phyloP scores from a whole-genome alignment of 1,140 invertebrate genomes.

The Drosophila chauvacae region DNA sequence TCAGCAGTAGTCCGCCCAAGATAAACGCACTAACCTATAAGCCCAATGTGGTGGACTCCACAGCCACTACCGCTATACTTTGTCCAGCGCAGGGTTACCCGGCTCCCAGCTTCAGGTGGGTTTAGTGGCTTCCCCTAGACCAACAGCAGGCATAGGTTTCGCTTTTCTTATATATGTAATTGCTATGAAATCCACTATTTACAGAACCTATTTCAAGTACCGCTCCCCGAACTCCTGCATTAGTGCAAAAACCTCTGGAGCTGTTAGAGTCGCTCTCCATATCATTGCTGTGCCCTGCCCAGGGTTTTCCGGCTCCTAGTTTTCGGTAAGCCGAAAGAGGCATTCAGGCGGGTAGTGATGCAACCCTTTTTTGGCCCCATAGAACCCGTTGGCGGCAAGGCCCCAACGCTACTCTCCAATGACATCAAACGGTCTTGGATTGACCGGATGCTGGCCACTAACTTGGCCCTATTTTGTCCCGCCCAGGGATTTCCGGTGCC shows the following conservation, averaged over 20 bases:
- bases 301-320: conserved; percentile 88
- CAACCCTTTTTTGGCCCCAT: conserved; percentile 28
- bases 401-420: conserved; percentile 88
- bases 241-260: conserved; percentile 66
- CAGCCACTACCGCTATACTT: conserved; percentile 85
- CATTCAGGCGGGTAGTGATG: conserved; percentile 48
- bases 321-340: conserved; percentile 64
- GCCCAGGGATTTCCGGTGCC: conserved; percentile 89
- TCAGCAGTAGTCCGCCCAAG: conserved; percentile 88
- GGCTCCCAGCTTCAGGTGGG: conserved; percentile 87
- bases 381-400: conserved; percentile 90
- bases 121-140: conserved; percentile 67
- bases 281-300: conserved; percentile 87
- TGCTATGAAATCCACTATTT: conserved; percentile 23
- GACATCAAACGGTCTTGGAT: conserved; percentile 86
- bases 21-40: conserved; percentile 82
- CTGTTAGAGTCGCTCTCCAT: conserved; percentile 80
- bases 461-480: conserved; percentile 85
- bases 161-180: not conserved
- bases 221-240: conserved; percentile 83
- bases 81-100: conserved; percentile 91
- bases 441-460: conserved; percentile 84
- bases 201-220: conserved; percentile 87
- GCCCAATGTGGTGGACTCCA: conserved; percentile 61
- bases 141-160: conserved; percentile 50